These are phyloP conservation scores for Rhinogobius similis DNA, from an alignment of 2,113 vertebrate species.

Conservation along the genomic window DNA sequence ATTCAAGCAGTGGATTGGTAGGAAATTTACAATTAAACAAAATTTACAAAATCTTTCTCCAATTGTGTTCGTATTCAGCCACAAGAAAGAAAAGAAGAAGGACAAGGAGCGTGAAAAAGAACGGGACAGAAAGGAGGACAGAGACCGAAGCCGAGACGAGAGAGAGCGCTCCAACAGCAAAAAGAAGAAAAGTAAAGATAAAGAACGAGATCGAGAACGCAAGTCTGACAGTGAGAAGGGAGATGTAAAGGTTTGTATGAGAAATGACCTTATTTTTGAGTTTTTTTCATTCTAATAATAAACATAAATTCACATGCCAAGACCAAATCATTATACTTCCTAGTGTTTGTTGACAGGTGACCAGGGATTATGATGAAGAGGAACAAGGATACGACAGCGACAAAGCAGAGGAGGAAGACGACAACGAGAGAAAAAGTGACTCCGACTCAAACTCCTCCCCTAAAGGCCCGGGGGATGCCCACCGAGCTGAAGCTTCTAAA, in stretches of 20 bases:
- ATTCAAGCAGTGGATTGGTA: neutral
- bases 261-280: no score
- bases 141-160: conserved; percentile 86
- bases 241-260: conserved; percentile 88
- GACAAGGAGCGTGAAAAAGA: conserved; percentile 93
- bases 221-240: conserved; percentile 93
- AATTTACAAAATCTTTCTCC: neutral
- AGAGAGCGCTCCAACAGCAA: conserved; percentile 90
- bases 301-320: neutral
- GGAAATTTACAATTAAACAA: neutral
- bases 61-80: conserved; percentile 69
- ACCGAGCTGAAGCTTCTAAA: conserved; percentile 71
- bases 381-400: conserved; percentile 97
- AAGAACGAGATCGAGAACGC: conserved; percentile 90
- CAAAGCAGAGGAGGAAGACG: conserved; percentile 87
- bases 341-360: conserved; percentile 81
- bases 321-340: neutral
- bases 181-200: conserved; percentile 95
- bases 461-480: conserved; percentile 77
- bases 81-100: conserved; percentile 99
- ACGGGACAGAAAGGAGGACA: conserved; percentile 79
- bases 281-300: neutral
- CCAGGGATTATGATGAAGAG: conserved; percentile 96
- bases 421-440: conserved; percentile 84
- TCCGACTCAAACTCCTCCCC: conserved; percentile 79